Evolutionary conservation across 2,113 vertebrate species (phyloP).

Genomic region (Carollia perspicillata): DNA sequence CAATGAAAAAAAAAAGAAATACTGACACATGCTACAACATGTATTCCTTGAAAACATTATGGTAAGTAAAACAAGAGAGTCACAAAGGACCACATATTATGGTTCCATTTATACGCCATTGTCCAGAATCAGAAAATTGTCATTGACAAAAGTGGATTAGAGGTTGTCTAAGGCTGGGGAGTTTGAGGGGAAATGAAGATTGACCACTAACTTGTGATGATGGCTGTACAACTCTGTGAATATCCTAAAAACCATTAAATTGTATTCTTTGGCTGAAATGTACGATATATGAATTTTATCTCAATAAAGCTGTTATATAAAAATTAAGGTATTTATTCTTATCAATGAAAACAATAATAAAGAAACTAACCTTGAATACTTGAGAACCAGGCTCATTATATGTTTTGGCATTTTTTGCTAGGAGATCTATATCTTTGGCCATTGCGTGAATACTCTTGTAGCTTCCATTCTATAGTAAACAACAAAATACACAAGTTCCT

Average conservation of each 20-base stretch:
- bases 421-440: slow-evolving; percentile 96
- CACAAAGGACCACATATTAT: background rate
- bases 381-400: slow-evolving; percentile 99
- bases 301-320: background rate
- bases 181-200: background rate
- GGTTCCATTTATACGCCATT: background rate
- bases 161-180: background rate
- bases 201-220: background rate
- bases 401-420: slow-evolving; percentile 98
- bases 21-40: background rate
- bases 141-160: background rate
- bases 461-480: slow-evolving; percentile 86
- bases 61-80: background rate
- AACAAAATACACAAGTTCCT: slow-evolving; percentile 65
- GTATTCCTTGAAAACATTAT: background rate
- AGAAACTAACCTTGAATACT: slow-evolving; percentile 94
- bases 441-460: slow-evolving; percentile 95
- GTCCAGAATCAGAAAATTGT: background rate
- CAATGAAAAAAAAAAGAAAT: background rate
- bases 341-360: slow-evolving; percentile 40
- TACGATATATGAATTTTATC: background rate
- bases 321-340: slow-evolving; percentile 1
- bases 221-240: background rate
- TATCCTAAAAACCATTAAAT: background rate
- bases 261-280: background rate